phyloP scores from a whole-genome alignment of 1,140 invertebrate genomes.

The Drosophila tsacasi region DNA sequence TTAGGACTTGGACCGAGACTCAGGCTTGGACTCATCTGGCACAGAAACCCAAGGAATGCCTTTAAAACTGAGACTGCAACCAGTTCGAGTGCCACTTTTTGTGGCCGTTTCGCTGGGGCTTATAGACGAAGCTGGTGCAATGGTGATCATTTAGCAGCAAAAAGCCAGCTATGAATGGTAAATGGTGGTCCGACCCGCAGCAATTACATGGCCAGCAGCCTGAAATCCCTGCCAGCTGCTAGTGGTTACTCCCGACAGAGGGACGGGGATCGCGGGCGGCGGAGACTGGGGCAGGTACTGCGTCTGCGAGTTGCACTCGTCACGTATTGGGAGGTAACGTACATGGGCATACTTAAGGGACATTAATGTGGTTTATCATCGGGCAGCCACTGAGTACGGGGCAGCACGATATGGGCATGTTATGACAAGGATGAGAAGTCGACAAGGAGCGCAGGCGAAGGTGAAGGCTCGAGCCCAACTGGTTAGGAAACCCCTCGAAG shows the following conservation, averaged over 20 bases:
- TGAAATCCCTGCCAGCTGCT: slow-evolving; percentile 35
- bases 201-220: slow-evolving; percentile 66
- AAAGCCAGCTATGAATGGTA: slow-evolving; percentile 71
- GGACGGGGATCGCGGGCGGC: background rate
- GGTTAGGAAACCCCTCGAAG: slow-evolving; percentile 16
- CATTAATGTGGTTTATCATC: slow-evolving; percentile 80
- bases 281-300: background rate
- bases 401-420: slow-evolving; percentile 54
- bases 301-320: slow-evolving; percentile 44
- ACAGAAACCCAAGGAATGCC: slow-evolving; percentile 74
- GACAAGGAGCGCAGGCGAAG: slow-evolving; percentile 11
- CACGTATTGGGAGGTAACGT: slow-evolving; percentile 71
- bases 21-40: slow-evolving; percentile 38
- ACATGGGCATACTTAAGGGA: slow-evolving; percentile 79
- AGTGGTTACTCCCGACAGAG: slow-evolving; percentile 21
- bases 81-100: slow-evolving; percentile 66
- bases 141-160: slow-evolving; percentile 64
- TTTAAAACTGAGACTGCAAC: slow-evolving; percentile 29
- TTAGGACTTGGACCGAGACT: slow-evolving; percentile 39
- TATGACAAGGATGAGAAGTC: slow-evolving; percentile 67
- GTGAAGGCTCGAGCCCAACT: slow-evolving; percentile 35
- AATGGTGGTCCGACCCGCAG: slow-evolving; percentile 61
- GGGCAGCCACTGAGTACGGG: slow-evolving; percentile 35
- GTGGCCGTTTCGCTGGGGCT: slow-evolving; percentile 14
- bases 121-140: slow-evolving; percentile 24